Percentiles rank a stretch among this genome's conserved stretches.
Evolutionary conservation across 1,140 invertebrate species (phyloP).

Genomic region (Planococcus citri): DNA sequence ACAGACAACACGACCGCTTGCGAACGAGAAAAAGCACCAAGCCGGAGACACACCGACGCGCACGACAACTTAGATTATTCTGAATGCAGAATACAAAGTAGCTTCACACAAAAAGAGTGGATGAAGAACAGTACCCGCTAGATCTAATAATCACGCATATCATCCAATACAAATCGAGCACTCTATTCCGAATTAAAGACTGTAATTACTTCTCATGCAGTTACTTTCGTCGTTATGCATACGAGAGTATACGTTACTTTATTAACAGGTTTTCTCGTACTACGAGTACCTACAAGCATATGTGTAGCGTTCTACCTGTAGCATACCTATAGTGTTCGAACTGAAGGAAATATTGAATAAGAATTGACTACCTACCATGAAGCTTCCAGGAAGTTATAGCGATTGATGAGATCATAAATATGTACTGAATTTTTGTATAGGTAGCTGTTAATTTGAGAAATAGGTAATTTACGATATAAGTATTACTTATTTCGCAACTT

Average conservation of each 20-base stretch:
- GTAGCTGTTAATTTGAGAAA: too few species aligned
- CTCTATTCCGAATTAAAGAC: background rate
- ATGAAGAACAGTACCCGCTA: background rate
- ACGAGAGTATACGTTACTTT: background rate
- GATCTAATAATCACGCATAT: background rate
- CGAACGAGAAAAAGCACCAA: background rate
- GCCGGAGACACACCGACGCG: background rate
- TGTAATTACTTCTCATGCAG: slow-evolving; percentile 8
- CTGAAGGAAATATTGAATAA: slow-evolving; percentile 1
- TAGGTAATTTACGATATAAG: too few species aligned
- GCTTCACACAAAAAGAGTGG: background rate
- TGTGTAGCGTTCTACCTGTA: too few species aligned
- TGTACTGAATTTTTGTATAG: too few species aligned
- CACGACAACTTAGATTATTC: slow-evolving; percentile 10
- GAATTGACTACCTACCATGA: slow-evolving; percentile 11
- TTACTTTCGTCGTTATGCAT: slow-evolving; percentile 9
- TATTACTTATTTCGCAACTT: too few species aligned
- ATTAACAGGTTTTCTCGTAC: background rate
- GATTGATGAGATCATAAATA: too few species aligned
- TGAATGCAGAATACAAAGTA: background rate
- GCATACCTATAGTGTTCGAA: background rate
- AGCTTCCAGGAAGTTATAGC: background rate
- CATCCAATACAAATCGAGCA: slow-evolving; percentile 2
- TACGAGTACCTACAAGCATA: too few species aligned
- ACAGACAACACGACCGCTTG: background rate